Evolutionary conservation across 2,113 vertebrate species (phyloP).

Genomic region (Ondatra zibethicus): DNA sequence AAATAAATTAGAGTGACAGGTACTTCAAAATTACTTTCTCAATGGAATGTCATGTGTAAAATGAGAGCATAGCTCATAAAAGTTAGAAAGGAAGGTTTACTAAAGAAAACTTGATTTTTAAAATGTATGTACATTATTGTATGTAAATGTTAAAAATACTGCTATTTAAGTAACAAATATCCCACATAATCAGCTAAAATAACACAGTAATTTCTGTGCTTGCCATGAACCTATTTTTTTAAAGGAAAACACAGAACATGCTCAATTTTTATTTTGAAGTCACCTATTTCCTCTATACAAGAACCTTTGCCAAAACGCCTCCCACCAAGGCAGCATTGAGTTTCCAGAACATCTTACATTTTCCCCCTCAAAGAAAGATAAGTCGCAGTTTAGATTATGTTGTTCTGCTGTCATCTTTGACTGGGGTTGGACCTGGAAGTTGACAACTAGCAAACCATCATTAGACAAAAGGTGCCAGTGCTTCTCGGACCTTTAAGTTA

Average conservation of each 20-base stretch:
- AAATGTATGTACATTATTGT: neutral
- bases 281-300: conserved; percentile 99
- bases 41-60: neutral
- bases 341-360: conserved; percentile 95
- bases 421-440: conserved; percentile 94
- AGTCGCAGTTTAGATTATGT: conserved; percentile 99
- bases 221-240: conserved; percentile 72
- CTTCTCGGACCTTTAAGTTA: conserved; percentile 91
- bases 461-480: conserved; percentile 89
- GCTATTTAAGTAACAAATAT: neutral
- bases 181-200: neutral
- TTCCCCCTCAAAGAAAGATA: conserved; percentile 89
- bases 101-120: neutral
- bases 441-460: conserved; percentile 91
- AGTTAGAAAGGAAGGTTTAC: neutral
- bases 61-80: neutral
- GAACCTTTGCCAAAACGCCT: conserved; percentile 95
- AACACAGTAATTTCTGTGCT: neutral
- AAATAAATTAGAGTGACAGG: neutral
- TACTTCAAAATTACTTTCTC: neutral
- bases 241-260: conserved; percentile 91
- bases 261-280: conserved; percentile 98
- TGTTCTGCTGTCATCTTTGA: conserved; percentile 98
- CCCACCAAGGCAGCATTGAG: conserved; percentile 99
- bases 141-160: neutral